Evolutionary conservation across 2,888 invertebrate species (phyloP).

Genomic region (Agrotis puta): DNA sequence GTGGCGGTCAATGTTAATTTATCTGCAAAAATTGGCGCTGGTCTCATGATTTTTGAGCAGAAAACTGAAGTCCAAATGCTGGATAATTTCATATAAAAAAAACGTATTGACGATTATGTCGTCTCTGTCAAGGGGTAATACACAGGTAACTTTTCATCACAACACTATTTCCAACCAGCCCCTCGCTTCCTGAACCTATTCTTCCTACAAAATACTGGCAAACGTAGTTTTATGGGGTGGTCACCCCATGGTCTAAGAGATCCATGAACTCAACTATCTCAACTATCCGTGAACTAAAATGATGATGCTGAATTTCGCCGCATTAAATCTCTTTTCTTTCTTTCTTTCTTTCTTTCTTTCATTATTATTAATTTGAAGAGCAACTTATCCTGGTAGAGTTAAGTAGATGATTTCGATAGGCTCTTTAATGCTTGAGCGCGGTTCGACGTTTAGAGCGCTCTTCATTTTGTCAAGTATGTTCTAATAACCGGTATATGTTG

Average conservation of each 20-base stretch:
- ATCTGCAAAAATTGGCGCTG: neutral
- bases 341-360: no score
- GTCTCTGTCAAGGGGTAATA: neutral
- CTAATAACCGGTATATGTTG: conserved; percentile 55
- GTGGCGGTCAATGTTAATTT: conserved; percentile 14
- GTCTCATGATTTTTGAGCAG: neutral
- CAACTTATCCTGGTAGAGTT: conserved; percentile 1
- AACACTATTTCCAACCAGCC: neutral
- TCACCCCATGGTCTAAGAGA: no score
- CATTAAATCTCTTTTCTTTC: no score
- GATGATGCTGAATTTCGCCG: neutral
- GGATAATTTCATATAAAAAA: neutral
- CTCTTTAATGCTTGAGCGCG: conserved; percentile 22
- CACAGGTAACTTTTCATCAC: neutral
- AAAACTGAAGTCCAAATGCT: neutral
- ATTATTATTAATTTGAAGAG: conserved; percentile 9
- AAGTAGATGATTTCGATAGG: conserved; percentile 13
- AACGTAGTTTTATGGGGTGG: neutral
- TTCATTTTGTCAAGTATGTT: conserved; percentile 54
- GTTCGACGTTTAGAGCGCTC: conserved; percentile 39
- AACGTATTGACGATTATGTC: neutral
- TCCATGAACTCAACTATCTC: no score
- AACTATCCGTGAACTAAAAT: neutral
- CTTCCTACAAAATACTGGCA: conserved; percentile 8
- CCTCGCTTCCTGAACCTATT: neutral